Conservation (phyloP, 1,140 invertebrate species). For the Oscheius sp. region DNA sequence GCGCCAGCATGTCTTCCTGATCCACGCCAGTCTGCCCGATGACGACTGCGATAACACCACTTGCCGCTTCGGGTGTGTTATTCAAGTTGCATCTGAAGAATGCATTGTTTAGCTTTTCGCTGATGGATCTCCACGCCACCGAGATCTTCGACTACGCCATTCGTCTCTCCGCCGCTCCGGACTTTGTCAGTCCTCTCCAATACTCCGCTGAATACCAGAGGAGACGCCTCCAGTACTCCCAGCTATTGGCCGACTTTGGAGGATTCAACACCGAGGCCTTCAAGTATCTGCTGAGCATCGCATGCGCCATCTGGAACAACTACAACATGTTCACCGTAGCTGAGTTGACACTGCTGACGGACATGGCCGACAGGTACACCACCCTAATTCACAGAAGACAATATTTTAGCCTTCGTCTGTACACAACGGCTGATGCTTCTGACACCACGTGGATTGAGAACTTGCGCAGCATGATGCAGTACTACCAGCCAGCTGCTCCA, state of each 20-base stretch:
- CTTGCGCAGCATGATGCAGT: neutral
- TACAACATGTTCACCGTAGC: neutral
- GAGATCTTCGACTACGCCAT: conserved; percentile 36
- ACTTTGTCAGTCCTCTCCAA: neutral
- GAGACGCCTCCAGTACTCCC: conserved; percentile 21
- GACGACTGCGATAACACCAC: conserved; percentile 22
- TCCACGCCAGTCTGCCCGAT: conserved; percentile 35
- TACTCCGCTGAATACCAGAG: conserved; percentile 17
- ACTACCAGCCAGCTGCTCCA: neutral
- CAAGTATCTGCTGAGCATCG: neutral
- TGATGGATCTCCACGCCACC: conserved; percentile 37
- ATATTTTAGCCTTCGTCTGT: conserved; percentile 9
- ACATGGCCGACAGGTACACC: conserved; percentile 2
- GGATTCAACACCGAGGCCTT: conserved; percentile 29
- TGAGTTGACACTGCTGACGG: neutral
- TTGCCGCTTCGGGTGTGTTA: conserved; percentile 19
- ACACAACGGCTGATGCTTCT: conserved; percentile 6
- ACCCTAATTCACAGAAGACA: neutral
- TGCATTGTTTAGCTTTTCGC: conserved; percentile 16
- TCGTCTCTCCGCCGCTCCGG: neutral
- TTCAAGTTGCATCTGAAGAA: neutral
- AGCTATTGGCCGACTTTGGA: conserved; percentile 21
- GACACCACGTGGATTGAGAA: conserved; percentile 15
- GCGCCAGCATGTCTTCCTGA: conserved; percentile 16
- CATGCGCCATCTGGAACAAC: neutral